These are phyloP conservation scores for Tor tambroides DNA, from an alignment of 2,113 vertebrate species.

Conservation along the genomic window DNA sequence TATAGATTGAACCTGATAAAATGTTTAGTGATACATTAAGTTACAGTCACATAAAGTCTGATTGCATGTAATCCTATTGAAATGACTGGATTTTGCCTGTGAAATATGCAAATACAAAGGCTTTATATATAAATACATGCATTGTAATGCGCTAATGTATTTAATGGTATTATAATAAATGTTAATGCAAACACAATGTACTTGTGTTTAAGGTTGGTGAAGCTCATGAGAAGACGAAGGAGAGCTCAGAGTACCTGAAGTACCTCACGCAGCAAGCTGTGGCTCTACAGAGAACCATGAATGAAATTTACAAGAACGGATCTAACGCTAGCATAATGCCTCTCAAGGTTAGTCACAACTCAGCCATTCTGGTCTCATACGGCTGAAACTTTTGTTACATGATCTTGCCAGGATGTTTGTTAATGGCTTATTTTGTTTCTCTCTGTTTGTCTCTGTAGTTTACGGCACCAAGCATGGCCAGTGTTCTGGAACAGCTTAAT, in stretches of 20 bases:
- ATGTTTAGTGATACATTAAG: background rate
- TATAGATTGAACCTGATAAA: background rate
- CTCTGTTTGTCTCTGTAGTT: constrained; percentile 77
- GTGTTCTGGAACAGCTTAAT: constrained; percentile 95
- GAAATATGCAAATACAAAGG: background rate
- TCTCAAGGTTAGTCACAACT: constrained; percentile 82
- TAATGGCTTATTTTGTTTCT: background rate
- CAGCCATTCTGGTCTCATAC: background rate
- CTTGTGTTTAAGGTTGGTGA: constrained; percentile 85
- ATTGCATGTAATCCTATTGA: too few species aligned
- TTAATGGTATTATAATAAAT: background rate
- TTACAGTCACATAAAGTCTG: background rate
- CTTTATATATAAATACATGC: background rate
- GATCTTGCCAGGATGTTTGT: background rate
- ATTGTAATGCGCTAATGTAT: background rate
- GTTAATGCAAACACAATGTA: background rate
- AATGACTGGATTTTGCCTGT: background rate
- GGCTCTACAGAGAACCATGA: constrained; percentile 98
- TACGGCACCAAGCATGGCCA: constrained; percentile 97
- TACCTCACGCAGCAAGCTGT: constrained; percentile 98
- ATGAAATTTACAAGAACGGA: constrained; percentile 98
- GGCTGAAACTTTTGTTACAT: background rate
- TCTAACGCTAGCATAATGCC: constrained; percentile 95
- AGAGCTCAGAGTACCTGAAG: constrained; percentile 98
- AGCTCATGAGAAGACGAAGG: constrained; percentile 96